Conservation (phyloP, 2,113 vertebrate genomes). For the Leptocoma aspasia region DNA sequence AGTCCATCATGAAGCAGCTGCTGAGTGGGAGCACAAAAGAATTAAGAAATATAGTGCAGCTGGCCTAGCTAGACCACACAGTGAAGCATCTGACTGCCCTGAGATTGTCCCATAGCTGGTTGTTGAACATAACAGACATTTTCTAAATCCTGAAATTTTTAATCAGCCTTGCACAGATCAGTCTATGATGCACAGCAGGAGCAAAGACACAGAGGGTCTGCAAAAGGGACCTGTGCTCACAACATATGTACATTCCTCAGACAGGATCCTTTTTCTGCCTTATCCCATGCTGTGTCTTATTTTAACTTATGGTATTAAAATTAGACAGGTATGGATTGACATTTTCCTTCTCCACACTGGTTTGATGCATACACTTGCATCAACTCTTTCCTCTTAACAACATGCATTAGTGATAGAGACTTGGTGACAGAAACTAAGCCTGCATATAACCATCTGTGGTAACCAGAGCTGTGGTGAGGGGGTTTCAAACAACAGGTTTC, state of each 20-base stretch:
- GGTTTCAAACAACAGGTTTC: not conserved
- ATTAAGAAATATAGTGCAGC: not conserved
- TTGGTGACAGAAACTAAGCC: not conserved
- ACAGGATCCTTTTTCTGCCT: not conserved
- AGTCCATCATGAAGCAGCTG: constrained; percentile 24
- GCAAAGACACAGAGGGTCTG: not conserved
- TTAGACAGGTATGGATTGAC: not conserved
- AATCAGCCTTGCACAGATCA: not conserved
- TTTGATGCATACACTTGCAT: not conserved
- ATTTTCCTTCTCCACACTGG: not conserved
- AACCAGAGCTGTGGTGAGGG: not conserved
- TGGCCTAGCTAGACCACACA: not conserved
- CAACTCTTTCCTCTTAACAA: not conserved
- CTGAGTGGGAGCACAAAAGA: not conserved
- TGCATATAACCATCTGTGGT: not conserved
- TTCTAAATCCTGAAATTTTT: not conserved
- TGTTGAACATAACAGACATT: not conserved
- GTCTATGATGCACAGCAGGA: not conserved
- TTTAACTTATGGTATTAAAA: not conserved
- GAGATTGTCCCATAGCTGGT: not conserved
- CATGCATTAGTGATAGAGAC: not conserved
- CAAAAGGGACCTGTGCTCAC: not conserved
- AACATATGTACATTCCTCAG: not conserved
- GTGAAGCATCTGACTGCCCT: not conserved
- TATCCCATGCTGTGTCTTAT: not conserved